These are phyloP conservation scores for Pseudopipra pipra DNA, from an alignment of 2,113 vertebrate genomes.

Conservation along the genomic window DNA sequence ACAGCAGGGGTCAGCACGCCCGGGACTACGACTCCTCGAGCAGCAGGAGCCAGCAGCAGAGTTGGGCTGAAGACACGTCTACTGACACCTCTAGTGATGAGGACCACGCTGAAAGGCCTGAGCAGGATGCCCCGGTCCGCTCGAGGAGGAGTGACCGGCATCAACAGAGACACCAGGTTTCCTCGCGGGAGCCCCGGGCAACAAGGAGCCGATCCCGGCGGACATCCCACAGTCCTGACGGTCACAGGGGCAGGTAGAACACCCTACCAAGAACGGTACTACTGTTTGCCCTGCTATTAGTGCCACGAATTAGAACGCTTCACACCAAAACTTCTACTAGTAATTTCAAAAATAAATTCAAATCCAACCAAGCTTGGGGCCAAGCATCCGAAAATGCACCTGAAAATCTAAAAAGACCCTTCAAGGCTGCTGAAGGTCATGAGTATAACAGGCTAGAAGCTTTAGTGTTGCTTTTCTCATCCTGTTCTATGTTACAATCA, in stretches of 20 bases:
- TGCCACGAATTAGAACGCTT: not conserved
- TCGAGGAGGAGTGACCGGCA: fast-evolving
- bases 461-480: not conserved
- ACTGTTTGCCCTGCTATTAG: not conserved
- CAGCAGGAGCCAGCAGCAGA: not conserved
- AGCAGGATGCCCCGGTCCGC: fast-evolving
- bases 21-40: fast-evolving
- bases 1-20: not conserved
- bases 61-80: not conserved
- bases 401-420: not conserved
- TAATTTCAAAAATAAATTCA: not conserved
- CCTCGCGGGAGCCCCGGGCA: not conserved
- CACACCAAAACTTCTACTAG: not conserved
- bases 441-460: not conserved
- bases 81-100: not conserved
- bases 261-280: not conserved
- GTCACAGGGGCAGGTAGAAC: not conserved
- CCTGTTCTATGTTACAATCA: not conserved
- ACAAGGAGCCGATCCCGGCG: fast-evolving
- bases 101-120: not conserved
- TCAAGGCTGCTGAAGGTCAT: not conserved
- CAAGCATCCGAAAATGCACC: not conserved
- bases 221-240: fast-evolving
- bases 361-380: not conserved
- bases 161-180: fast-evolving